Evolutionary conservation across 2,113 vertebrate genomes (phyloP), one percentile per base, ranked within the genome.

Genomic region (Anser brachyrhynchus): DNA sequence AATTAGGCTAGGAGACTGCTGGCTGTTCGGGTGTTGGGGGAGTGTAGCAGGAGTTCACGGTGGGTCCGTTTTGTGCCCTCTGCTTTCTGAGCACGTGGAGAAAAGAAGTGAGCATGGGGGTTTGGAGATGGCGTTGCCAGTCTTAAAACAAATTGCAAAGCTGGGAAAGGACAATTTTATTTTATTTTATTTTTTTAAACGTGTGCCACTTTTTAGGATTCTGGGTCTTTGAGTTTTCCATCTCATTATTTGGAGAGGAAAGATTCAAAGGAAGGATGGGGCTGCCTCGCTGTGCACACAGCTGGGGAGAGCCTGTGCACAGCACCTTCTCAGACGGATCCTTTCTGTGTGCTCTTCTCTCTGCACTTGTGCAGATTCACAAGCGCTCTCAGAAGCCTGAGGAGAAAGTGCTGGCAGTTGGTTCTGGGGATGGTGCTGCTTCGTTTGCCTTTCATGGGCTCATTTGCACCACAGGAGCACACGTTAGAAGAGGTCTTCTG

Each of bases 1-100:
- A 82, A 96, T 96, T 93, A 96, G 91, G 66, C n/a, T 12, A 62
- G 66, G 94, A 89, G 91, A 12, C 54, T 44, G 72, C 92, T 93
- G 94, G 35, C 81, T 87, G 95, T 59, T 75, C 7, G n/a, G 81
- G 69, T 80, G 72, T 14, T 88, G 92, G 90, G 92, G 83, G 88
- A 83, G 72, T 3, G 51, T 58, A n/a, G 46, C 19, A 61, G 88
- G 65, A 65, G 91, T n/a, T 94, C 28, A 8, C 70, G 52, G 92
- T 35, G 13, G 33, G 33, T 9, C 92, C 67, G 79, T 61, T 79
- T 4, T 1, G 67, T 86, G 92, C 75, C 94, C 79, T 92, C 89
- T 57, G 81, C 65, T 92, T 82, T 62, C 75, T 3, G 3, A 87
- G 79, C 59, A 62, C 33, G 84, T 52, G 74, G 84, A 87, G 67